Evolutionary conservation across 37 sponge, comb jelly and placozoan genomes (phyloP), one percentile per base, ranked within the genome.

Genomic region (Spongia lamella): DNA sequence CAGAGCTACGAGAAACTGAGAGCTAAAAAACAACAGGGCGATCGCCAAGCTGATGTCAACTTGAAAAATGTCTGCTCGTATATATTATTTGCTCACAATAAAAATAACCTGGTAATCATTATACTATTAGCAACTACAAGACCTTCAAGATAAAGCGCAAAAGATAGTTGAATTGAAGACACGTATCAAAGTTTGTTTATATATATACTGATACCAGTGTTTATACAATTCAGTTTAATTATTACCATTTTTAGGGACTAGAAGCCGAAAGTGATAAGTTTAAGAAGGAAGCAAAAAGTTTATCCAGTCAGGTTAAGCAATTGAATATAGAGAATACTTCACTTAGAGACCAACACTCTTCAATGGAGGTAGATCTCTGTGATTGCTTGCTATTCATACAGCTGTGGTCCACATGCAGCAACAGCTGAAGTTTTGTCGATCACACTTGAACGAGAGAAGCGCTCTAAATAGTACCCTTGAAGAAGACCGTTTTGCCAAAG

Each of bases 1-100:
- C 47, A n/a, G 17, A 57, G 30, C 38, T 66, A 78, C 38, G 69
- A 56, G 3, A 40, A 56, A 17, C 58, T 66, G 57, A 68, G 38
- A 27, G 50, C 55, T 21, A 56, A 57, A 59, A 56, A 68, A 5
- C 25, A 39, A 13, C 65, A 72, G 3, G 21, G 36, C 3, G 40
- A 38, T 19, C 49, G 39, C 21, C 49, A 19, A 32, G 36, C 47
- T 43, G 47, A 43, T 43, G 47, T 43, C 9, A 43, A 43, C 9
- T 43, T 43, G 47, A 43, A 43, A 9, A 43, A 43, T 13, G 47
- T 43, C 9, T 43, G 47, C 9, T 43, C 9, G 7, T 43, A 43
- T 5, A 9, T 9, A 43, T 43, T 43, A 43, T 13, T 13, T 43
- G 47, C 9, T 43, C 47, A 43, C 5, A 43, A 43, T 43, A 9